A percentile compares a stretch with the other conserved stretches of the same genome.
Evolutionary conservation across 2,113 vertebrate species (phyloP).

Genomic region (Nycticebus coucang): DNA sequence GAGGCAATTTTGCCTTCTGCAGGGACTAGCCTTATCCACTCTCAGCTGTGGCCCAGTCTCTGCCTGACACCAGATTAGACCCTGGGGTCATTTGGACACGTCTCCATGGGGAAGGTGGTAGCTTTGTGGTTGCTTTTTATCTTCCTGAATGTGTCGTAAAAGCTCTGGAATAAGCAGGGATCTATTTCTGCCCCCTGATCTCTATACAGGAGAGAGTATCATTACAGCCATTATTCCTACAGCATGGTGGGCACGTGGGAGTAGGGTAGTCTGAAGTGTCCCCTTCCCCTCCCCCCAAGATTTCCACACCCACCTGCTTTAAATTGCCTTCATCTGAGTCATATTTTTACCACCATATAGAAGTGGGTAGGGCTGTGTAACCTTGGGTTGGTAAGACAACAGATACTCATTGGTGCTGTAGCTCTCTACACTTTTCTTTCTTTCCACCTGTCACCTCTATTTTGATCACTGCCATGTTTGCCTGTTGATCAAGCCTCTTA

Average conservation of each 20-base stretch:
- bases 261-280: neutral
- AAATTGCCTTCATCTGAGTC: neutral
- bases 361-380: neutral
- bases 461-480: neutral
- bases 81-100: neutral
- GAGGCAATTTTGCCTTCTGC: neutral
- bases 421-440: neutral
- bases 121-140: neutral
- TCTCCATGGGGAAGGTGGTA: neutral
- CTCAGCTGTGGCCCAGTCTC: neutral
- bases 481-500: neutral
- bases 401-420: neutral
- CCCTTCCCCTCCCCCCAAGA: neutral
- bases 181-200: neutral
- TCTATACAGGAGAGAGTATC: neutral
- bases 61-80: neutral
- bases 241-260: no score
- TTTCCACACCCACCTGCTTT: neutral
- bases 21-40: neutral
- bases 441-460: slow-evolving; percentile 4
- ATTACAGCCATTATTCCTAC: neutral
- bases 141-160: neutral
- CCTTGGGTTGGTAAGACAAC: neutral
- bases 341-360: neutral
- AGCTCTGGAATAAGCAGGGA: neutral